These are phyloP conservation scores for Nysson spinosus DNA, from an alignment of 2,888 invertebrate genomes.

Conservation along the genomic window DNA sequence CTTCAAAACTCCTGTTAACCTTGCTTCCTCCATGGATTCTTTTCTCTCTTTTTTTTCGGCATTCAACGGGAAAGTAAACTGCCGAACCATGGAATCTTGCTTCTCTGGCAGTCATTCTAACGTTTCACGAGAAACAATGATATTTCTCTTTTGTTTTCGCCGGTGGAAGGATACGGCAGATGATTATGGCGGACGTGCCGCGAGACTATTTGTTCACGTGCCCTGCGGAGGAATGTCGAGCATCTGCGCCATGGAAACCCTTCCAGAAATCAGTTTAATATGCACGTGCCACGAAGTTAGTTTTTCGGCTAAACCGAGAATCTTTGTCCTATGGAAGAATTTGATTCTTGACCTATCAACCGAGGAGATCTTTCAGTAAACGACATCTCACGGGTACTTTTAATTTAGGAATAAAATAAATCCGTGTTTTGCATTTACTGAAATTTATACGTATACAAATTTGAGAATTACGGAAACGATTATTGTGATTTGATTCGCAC, in stretches of 20 bases:
- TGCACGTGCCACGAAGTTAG: background rate
- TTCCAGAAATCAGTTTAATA: background rate
- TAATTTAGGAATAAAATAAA: too few species aligned
- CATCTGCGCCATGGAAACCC: conserved; percentile 6
- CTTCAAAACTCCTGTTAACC: conserved; percentile 13
- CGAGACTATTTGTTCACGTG: conserved; percentile 24
- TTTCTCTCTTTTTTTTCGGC: conserved; percentile 3
- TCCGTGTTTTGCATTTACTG: too few species aligned
- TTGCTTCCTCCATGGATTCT: background rate
- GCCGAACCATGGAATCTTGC: conserved; percentile 15
- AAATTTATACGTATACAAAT: too few species aligned
- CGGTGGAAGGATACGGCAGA: background rate
- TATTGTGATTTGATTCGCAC: too few species aligned
- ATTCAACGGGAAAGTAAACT: background rate
- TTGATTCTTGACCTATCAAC: too few species aligned
- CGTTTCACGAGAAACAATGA: conserved; percentile 12
- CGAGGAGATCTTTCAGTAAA: too few species aligned
- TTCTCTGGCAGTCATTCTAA: background rate
- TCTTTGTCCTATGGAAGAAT: too few species aligned
- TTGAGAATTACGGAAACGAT: too few species aligned
- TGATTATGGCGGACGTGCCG: conserved; percentile 1
- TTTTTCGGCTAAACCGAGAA: background rate
- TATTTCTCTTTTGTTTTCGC: background rate
- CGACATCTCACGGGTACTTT: too few species aligned
- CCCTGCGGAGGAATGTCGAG: conserved; percentile 1